Conservation (phyloP, 2,797 vertebrate species). For the Pseudochirops corinnae region DNA sequence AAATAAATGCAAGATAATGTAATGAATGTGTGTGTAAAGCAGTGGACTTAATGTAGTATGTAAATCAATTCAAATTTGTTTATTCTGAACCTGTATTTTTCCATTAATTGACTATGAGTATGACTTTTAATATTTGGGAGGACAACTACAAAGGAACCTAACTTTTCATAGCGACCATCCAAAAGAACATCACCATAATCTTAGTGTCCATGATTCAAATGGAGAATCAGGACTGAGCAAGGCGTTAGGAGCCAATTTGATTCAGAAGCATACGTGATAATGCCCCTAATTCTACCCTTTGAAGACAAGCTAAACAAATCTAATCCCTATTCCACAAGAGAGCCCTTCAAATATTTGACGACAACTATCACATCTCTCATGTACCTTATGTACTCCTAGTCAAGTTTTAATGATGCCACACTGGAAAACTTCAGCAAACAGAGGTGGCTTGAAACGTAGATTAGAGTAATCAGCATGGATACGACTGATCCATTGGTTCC, state of each 20-base stretch:
- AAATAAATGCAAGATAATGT: neutral
- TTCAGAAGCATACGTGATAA: neutral
- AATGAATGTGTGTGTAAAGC: neutral
- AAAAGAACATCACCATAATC: neutral
- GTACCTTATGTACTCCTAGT: neutral
- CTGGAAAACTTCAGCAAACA: conserved; percentile 4
- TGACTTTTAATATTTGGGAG: neutral
- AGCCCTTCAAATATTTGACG: neutral
- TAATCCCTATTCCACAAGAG: neutral
- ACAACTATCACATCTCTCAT: conserved; percentile 4
- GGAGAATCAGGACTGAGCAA: neutral
- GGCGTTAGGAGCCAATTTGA: neutral
- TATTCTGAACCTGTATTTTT: neutral
- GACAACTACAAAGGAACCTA: neutral
- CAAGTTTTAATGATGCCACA: neutral
- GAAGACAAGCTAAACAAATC: neutral
- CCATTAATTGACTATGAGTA: neutral
- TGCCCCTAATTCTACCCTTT: neutral
- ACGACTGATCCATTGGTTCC: neutral
- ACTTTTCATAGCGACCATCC: neutral
- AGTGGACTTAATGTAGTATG: neutral
- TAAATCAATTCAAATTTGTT: neutral
- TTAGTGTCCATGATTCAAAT: neutral
- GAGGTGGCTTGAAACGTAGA: neutral
- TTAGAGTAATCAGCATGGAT: neutral